Evolutionary conservation across 2,113 vertebrate species (phyloP), one percentile per base, ranked within the genome.

Genomic region (Erythrocercus mccallii): DNA sequence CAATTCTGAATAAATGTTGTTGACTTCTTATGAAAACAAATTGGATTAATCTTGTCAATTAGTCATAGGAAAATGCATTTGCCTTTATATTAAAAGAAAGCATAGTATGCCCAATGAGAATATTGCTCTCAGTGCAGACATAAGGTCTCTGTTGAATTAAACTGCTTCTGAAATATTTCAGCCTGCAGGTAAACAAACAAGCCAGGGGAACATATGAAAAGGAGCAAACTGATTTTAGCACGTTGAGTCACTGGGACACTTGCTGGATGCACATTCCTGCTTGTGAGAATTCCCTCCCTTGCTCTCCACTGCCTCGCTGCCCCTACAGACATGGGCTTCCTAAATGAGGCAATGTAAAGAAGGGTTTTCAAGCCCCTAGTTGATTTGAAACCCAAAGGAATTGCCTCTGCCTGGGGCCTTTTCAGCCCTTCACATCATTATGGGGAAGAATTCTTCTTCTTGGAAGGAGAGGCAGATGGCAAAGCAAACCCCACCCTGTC

Each of bases 21-120:
- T 94, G 73, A 68, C 60, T 81, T 85, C 88, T 84, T 88, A 73
- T 93, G 87, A 95, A 88, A 93, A 96, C 91, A 97, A 96, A 97
- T 96, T 88, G 82, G 89, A 94, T 97, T 96, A 95, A 95, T 92
- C 79, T 91, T 8, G 20, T 89, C 92, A 92, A 37, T 94, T 96
- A 96, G 72, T 95, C 70, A 92, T n/a, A 92, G 79, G 68, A 88
- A 94, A 96, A 73, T 40, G 38, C 80, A 95, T 97, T 96, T 96
- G 70, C 91, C 85, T 95, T 94, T 94, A 92, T 94, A 96, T 95
- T 92, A 74, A 94, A 92, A 77, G 83, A 83, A 68, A 61, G 35
- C 35, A 7, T 76, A 73, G 81, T 53, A 2, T 94, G 61, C 88
- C 82, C 57, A 79, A 25, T 71, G 91, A 60, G 94, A 70, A 92